Conservation (phyloP, 1,140 invertebrate species). For the Stegodyphus mimosarum region DNA sequence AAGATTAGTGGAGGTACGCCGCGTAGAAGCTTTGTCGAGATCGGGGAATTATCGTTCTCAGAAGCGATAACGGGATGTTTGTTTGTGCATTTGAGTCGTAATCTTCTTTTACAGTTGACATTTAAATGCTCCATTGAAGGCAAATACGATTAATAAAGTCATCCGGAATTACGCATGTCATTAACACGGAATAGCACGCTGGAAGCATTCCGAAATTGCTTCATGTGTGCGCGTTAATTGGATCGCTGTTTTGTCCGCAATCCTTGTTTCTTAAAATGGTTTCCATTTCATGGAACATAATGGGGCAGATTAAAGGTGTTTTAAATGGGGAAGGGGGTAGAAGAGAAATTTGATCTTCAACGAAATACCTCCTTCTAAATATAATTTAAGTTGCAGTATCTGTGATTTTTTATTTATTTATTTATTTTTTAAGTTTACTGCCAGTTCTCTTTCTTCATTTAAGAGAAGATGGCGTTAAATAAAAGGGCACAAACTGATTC, state of each 20-base stretch:
- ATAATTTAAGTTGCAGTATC: neutral
- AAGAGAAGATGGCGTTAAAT: neutral
- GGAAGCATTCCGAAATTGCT: conserved; percentile 23
- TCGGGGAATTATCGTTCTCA: conserved; percentile 19
- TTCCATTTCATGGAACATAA: conserved; percentile 7
- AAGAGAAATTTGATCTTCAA: too few relatives aligned
- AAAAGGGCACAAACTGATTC: too few relatives aligned
- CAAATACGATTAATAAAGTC: conserved; percentile 58
- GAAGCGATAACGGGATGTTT: conserved; percentile 14
- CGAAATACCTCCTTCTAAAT: neutral
- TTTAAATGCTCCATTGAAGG: conserved; percentile 44
- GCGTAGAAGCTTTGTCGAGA: neutral
- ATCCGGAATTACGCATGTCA: conserved; percentile 41
- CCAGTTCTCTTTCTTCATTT: neutral
- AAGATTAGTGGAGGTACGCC: conserved; percentile 45
- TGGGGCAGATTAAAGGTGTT: conserved; percentile 3
- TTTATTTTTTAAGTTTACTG: too few relatives aligned
- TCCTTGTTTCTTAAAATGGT: conserved; percentile 52
- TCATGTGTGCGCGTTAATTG: conserved; percentile 49
- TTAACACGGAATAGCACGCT: conserved; percentile 35
- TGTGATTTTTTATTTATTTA: too few relatives aligned
- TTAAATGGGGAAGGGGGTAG: too few relatives aligned
- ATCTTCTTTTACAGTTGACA: conserved; percentile 37
- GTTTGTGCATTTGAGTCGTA: conserved; percentile 44
- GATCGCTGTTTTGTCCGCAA: conserved; percentile 55